Evolutionary conservation across 2,797 vertebrate species (phyloP).

Genomic region (Rhinoraja longicauda): DNA sequence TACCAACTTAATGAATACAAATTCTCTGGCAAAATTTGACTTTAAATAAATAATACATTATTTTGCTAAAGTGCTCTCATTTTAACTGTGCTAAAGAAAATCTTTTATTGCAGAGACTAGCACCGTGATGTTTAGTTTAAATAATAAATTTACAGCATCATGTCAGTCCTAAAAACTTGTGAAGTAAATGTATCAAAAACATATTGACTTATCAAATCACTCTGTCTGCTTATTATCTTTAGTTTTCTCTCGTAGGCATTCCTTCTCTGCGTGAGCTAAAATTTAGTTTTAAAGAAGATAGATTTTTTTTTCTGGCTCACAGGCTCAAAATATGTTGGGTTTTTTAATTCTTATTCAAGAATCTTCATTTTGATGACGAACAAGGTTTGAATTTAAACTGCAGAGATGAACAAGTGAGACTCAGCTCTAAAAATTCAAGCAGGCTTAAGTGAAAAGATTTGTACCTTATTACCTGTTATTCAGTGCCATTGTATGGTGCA

Average conservation of each 20-base stretch:
- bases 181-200: not conserved
- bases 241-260: not conserved
- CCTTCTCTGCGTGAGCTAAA: not conserved
- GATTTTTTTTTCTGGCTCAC: not conserved
- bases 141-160: not conserved
- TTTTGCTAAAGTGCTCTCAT: not conserved
- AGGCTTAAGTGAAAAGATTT: not conserved
- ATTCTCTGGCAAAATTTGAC: not conserved
- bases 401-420: not conserved
- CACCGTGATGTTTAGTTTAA: not conserved
- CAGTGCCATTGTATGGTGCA: not conserved
- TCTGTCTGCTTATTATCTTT: not conserved
- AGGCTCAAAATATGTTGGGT: not conserved
- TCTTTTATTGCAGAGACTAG: not conserved
- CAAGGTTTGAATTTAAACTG: not conserved
- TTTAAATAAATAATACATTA: not conserved
- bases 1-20: not conserved
- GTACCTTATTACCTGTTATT: not conserved
- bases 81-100: not conserved
- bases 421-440: not conserved
- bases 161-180: not conserved
- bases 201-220: not conserved
- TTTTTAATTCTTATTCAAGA: not conserved
- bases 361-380: not conserved
- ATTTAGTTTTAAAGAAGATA: not conserved